Base-by-base conservation (phyloP, 2,888 invertebrate species). In the Steinernema scapterisci region DNA sequence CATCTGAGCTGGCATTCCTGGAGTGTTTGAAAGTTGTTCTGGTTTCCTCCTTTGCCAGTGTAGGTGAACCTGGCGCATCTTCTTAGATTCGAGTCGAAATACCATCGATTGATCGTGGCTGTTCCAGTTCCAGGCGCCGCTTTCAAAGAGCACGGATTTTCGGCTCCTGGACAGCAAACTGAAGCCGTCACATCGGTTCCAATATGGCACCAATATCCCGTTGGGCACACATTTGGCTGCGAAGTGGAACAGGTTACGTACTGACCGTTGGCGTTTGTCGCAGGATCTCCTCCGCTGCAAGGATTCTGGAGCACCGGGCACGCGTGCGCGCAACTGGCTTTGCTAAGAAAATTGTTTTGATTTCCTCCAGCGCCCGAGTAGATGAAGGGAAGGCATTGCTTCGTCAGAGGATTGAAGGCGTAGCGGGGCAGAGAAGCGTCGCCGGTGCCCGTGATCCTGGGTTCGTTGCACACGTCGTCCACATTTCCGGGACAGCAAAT, bases 121-220 rank as follows among this genome's bases (percentile, higher is more conserved):
- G 11, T 38, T 27, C 75, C 75, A 16, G 45, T 74, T 3, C 75
- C 75, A 11, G 52, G 25, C 1, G 74, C 27, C 23, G 48, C 44
- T 2, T 54, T 25, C 5, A 75, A 7, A 3, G 54, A n/a, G 44
- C 75, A 75, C 23, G 75, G 75, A 16, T 75, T 73, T 43, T 75
- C 75, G 16, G 75, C 75, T 1, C 75, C 75, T 0, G 75, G 75
- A 52, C 75, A 75, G 38, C 75, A 75, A 21, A 75, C 43, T 1
- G 75, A 71, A 6, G 51, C 72, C 38, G 79, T 73, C 21, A 76
- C 27, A 21, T 78, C 78, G 7, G 51, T 56, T 1, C 78, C 78
- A 16, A 78, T 48, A 43, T 78, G 78, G 54, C 78, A 78, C 77
- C 77, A 78, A 70, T 78, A 78, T 23, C 73, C 73, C 9, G 77